Evolutionary conservation across 2,888 invertebrate species (phyloP).

Genomic region (Timema podura): DNA sequence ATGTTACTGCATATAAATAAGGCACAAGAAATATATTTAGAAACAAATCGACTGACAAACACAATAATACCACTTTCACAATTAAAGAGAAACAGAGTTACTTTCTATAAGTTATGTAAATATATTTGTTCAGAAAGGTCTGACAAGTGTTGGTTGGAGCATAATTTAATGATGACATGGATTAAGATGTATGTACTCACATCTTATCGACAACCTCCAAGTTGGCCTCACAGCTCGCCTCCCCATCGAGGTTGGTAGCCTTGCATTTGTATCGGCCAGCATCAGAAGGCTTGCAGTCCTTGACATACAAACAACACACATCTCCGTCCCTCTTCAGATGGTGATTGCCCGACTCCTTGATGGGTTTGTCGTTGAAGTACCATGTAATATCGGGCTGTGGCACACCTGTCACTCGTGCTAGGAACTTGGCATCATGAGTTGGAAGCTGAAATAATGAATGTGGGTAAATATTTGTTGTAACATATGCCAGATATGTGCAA

Average conservation of each 20-base stretch:
- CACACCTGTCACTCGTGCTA: slow-evolving; percentile 73
- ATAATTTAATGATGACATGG: too few species aligned
- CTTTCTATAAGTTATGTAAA: too few species aligned
- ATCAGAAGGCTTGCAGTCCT: slow-evolving; percentile 63
- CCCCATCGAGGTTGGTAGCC: slow-evolving; percentile 76
- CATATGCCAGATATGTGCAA: too few species aligned
- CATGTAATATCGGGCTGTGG: slow-evolving; percentile 82
- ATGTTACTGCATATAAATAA: too few species aligned
- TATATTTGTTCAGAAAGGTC: too few species aligned
- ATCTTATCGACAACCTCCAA: slow-evolving; percentile 78
- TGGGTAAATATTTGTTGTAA: too few species aligned
- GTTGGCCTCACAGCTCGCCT: slow-evolving; percentile 67
- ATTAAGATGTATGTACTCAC: slow-evolving; percentile 50
- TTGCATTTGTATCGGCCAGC: slow-evolving; percentile 72
- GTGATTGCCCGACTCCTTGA: slow-evolving; percentile 68
- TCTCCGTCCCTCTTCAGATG: slow-evolving; percentile 75
- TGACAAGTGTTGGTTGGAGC: too few species aligned
- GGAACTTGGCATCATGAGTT: slow-evolving; percentile 75
- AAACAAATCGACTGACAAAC: too few species aligned
- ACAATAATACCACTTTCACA: too few species aligned
- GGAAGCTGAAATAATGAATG: slow-evolving; percentile 52
- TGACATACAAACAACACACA: slow-evolving; percentile 68
- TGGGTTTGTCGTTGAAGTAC: slow-evolving; percentile 76
- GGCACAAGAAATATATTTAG: too few species aligned
- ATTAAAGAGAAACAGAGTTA: too few species aligned